phyloP scores from a whole-genome alignment of 1,140 invertebrate species.

The Metopolophium dirhodum region DNA sequence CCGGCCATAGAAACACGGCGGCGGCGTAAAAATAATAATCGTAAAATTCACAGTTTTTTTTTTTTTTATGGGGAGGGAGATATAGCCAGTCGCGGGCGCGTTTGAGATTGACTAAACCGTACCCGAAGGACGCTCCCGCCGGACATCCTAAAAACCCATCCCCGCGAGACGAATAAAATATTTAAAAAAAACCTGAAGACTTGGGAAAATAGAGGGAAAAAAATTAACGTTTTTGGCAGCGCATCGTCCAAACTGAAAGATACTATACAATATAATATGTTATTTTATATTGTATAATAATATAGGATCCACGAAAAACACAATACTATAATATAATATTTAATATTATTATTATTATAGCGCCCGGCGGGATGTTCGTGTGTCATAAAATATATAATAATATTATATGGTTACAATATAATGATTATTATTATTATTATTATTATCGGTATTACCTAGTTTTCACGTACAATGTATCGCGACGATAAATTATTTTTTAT shows the following conservation, averaged over 20 bases:
- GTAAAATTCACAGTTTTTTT: not conserved
- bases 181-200: not conserved
- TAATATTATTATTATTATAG: too few species aligned
- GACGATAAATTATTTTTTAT: not conserved
- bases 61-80: not conserved
- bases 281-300: too few species aligned
- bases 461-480: too few species aligned
- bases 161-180: not conserved
- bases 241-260: not conserved
- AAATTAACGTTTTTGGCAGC: not conserved
- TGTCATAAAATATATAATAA: too few species aligned
- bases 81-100: not conserved
- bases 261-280: not conserved
- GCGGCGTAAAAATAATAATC: slow-evolving; percentile 3
- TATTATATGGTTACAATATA: too few species aligned
- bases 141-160: not conserved
- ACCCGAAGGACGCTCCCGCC: not conserved
- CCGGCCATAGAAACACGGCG: not conserved
- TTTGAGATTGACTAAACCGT: not conserved
- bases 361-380: too few species aligned
- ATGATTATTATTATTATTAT: too few species aligned
- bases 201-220: not conserved
- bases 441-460: too few species aligned
- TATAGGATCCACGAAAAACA: too few species aligned
- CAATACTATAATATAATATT: too few species aligned